Evolutionary conservation across 1,140 invertebrate species (phyloP).

Genomic region (Drosophila persimilis): DNA sequence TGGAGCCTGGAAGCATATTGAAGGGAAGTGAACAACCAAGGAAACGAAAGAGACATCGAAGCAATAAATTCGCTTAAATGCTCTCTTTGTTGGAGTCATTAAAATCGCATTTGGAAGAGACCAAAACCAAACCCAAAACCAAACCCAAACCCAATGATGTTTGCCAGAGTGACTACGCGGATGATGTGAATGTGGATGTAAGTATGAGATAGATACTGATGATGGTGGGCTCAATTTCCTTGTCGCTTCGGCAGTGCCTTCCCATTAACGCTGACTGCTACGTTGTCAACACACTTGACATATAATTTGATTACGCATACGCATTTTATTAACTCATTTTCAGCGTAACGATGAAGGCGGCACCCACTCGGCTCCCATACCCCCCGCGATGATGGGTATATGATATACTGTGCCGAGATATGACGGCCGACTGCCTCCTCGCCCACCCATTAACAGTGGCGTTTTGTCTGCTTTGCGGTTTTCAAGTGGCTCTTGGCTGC

Average conservation of each 20-base stretch:
- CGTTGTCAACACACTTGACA: conserved; percentile 81
- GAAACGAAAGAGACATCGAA: conserved; percentile 37
- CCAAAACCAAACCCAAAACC: conserved; percentile 9
- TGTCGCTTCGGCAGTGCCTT: conserved; percentile 17
- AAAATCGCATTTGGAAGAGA: conserved; percentile 72
- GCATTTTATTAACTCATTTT: conserved; percentile 82
- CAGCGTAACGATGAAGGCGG: conserved; percentile 20
- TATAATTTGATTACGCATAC: conserved; percentile 81
- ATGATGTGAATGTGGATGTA: conserved; percentile 3
- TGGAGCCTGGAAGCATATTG: background rate
- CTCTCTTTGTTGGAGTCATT: conserved; percentile 75
- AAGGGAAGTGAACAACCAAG: background rate
- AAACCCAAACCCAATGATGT: conserved; percentile 17
- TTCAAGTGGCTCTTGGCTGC: conserved; percentile 26
- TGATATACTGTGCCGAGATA: conserved; percentile 60
- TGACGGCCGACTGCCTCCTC: conserved; percentile 16
- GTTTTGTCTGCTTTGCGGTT: conserved; percentile 38
- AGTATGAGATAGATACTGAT: conserved; percentile 2
- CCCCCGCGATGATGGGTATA: conserved; percentile 63
- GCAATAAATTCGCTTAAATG: conserved; percentile 78
- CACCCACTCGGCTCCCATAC: conserved; percentile 4
- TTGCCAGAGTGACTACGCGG: conserved; percentile 4
- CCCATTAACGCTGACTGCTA: conserved; percentile 74
- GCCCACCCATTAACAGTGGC: conserved; percentile 64
- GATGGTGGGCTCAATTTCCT: conserved; percentile 1